Conservation (phyloP, 1,140 invertebrate species). For the Protaetia brevitarsis region DNA sequence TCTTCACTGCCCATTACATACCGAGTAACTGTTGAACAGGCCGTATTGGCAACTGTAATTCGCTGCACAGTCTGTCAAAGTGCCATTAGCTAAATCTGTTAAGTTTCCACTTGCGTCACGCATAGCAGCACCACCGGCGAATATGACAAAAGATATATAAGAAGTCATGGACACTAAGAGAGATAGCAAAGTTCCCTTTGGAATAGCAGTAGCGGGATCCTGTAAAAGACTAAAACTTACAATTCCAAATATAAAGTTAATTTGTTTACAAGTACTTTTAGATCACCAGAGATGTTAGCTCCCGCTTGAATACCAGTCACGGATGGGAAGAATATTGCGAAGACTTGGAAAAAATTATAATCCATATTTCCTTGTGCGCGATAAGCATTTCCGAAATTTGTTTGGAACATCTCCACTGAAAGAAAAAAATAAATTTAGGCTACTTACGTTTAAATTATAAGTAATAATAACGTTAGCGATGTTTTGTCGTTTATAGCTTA, state of each 20-base stretch:
- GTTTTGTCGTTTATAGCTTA: too few species aligned
- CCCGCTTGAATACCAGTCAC: constrained; percentile 96
- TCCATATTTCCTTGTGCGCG: constrained; percentile 66
- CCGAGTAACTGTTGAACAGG: constrained; percentile 74
- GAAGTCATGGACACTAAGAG: constrained; percentile 79
- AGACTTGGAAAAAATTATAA: constrained; percentile 87
- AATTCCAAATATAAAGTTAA: neutral
- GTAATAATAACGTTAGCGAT: too few species aligned
- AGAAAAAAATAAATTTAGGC: constrained; percentile 26
- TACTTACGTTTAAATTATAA: neutral
- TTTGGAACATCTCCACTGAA: constrained; percentile 65
- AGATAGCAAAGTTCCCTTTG: constrained; percentile 81
- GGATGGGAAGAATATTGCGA: constrained; percentile 94
- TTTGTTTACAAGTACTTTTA: constrained; percentile 66
- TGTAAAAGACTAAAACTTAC: constrained; percentile 44
- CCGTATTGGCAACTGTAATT: constrained; percentile 64
- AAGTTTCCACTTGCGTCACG: constrained; percentile 79
- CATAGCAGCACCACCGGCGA: constrained; percentile 75
- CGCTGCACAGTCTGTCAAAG: constrained; percentile 56
- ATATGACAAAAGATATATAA: constrained; percentile 77
- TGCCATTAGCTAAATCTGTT: constrained; percentile 58
- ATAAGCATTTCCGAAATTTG: constrained; percentile 78
- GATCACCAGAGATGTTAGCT: constrained; percentile 92
- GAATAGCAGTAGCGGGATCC: constrained; percentile 86
- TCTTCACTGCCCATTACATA: too few species aligned